Evolutionary conservation across 1,140 invertebrate genomes (phyloP).

Genomic region (Pantala flavescens): DNA sequence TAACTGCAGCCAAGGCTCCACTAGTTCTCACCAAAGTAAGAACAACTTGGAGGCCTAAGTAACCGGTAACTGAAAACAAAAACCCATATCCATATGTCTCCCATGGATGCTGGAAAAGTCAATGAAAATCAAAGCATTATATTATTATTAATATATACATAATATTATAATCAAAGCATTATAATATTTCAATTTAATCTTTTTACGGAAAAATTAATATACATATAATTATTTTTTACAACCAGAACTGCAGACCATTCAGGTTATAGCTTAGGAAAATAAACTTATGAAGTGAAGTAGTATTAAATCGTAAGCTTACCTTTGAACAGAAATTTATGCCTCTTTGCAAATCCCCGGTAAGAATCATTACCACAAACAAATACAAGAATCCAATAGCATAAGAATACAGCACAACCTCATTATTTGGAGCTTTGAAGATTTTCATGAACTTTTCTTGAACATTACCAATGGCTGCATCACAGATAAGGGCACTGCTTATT

Average conservation of each 20-base stretch:
- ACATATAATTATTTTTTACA: background rate
- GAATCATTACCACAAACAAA: conserved; percentile 61
- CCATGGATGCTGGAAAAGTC: conserved; percentile 49
- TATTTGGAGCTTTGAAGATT: conserved; percentile 66
- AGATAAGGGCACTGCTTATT: conserved; percentile 76
- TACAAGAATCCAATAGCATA: conserved; percentile 83
- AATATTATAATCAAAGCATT: no score
- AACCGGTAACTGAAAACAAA: conserved; percentile 79
- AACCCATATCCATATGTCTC: conserved; percentile 77
- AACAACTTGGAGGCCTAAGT: conserved; percentile 85
- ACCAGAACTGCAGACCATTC: no score
- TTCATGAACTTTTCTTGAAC: conserved; percentile 93
- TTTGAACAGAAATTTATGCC: conserved; percentile 67
- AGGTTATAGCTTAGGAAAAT: no score
- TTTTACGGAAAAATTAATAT: background rate
- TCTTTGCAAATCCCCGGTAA: conserved; percentile 60
- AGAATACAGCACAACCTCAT: conserved; percentile 88
- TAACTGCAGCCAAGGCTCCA: conserved; percentile 85
- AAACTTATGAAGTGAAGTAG: no score
- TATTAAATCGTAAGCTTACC: conserved; percentile 53
- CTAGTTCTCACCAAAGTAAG: conserved; percentile 73
- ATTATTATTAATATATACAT: no score
- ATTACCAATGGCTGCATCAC: conserved; percentile 91
- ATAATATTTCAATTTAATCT: no score
- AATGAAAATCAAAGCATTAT: background rate